phyloP scores from a whole-genome alignment of 2,113 vertebrate genomes.

The Baryphthengus martii region DNA sequence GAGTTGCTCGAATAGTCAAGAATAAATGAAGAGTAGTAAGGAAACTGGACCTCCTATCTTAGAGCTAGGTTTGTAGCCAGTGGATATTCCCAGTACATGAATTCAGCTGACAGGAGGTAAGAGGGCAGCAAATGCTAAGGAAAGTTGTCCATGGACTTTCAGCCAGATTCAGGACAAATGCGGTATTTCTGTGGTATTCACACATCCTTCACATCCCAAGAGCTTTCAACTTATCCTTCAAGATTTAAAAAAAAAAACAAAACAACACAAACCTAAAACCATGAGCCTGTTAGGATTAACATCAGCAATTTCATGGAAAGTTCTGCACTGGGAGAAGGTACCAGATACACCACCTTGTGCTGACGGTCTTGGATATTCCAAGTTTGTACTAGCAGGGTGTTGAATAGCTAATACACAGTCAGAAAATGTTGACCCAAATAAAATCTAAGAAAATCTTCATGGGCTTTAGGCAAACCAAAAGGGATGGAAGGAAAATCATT shows the following conservation, averaged over 20 bases:
- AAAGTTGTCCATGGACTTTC: background rate
- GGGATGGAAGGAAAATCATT: background rate
- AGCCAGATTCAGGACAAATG: background rate
- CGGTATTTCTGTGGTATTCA: background rate
- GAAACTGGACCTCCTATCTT: background rate
- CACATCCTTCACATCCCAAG: background rate
- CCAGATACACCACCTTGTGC: background rate
- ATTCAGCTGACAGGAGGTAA: background rate
- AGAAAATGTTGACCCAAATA: background rate
- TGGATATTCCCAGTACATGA: accelerated
- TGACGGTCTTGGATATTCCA: background rate
- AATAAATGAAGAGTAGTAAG: background rate
- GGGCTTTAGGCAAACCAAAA: background rate
- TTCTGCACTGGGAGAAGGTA: background rate
- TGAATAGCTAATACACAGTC: background rate
- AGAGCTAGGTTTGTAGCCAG: background rate
- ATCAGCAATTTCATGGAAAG: background rate
- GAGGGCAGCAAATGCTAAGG: background rate
- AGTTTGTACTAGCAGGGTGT: background rate
- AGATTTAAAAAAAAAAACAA: background rate
- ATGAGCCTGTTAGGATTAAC: background rate
- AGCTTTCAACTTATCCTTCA: background rate
- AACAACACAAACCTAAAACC: background rate
- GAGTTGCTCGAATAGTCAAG: background rate
- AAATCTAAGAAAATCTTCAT: background rate